These are phyloP conservation scores for Aporophyla lueneburgensis DNA, from an alignment of 2,888 invertebrate species.

Conservation along the genomic window DNA sequence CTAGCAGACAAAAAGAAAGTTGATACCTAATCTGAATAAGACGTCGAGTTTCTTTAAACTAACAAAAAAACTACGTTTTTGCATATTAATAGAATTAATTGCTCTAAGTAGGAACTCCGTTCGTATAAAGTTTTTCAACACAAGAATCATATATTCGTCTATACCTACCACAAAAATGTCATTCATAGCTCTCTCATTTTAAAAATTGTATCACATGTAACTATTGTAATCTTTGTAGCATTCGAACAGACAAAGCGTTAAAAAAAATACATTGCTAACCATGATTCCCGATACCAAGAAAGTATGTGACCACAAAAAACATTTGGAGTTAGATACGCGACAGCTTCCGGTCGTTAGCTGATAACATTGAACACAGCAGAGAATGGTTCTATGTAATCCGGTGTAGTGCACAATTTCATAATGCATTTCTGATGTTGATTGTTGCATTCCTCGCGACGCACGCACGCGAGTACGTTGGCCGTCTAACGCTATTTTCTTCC, in stretches of 20 bases:
- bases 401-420: conserved; percentile 67
- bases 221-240: neutral
- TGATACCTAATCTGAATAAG: neutral
- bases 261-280: neutral
- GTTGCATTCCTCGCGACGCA: conserved; percentile 73
- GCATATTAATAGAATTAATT: neutral
- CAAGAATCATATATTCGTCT: neutral
- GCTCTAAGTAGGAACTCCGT: neutral
- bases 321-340: conserved; percentile 47
- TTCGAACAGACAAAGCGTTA: neutral
- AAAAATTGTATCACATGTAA: neutral
- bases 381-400: conserved; percentile 48
- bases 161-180: neutral
- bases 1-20: conserved; percentile 22
- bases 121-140: neutral
- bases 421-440: conserved; percentile 76
- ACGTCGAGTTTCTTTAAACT: neutral
- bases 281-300: conserved; percentile 22
- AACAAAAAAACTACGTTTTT: neutral
- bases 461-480: conserved; percentile 66
- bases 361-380: conserved; percentile 54
- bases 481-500: conserved; percentile 75
- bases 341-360: conserved; percentile 67
- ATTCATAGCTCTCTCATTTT: neutral
- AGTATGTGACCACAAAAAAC: conserved; percentile 21